Evolutionary conservation across 2,888 invertebrate species (phyloP), one percentile per base, ranked within the genome.

Genomic region (Catonia carolina): DNA sequence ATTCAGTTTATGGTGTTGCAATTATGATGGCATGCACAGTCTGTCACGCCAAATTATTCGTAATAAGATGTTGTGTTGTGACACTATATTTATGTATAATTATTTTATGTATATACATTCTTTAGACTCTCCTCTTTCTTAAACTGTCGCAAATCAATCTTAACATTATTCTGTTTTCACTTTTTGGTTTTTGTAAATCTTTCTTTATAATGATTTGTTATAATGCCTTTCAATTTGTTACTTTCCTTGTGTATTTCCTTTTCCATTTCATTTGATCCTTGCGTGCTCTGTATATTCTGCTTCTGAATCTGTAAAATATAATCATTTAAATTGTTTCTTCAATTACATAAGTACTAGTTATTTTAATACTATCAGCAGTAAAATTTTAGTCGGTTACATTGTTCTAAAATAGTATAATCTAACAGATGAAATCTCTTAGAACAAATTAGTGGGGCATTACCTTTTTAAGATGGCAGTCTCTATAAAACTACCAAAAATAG

Each of bases 41-140:
- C 27, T 45, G 45, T 45, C 45, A 45, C 45, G 45, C 45, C 45
- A 45, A 45, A 27, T 45, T 45, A 45, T 45, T 4, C n/a, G 8
- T 27, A 6, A 47, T 56, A 45, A 47, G 52, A 48, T 55, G 55
- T 55, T 58, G 58, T 58, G 48, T 53, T 56, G 53, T 59, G 47
- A 53, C 53, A 33, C 53, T 41, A 27, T 27, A 27, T 27, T 6
- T 8, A n/a, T n/a, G n/a, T n/a, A n/a, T n/a, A n/a, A n/a, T n/a
- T n/a, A n/a, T n/a, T n/a, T n/a, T n/a, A n/a, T n/a, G n/a, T n/a
- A n/a, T n/a, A n/a, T n/a, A n/a, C n/a, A n/a, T n/a, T n/a, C n/a
- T n/a, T n/a, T 37, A 27, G 31, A 22, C 53, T 37, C 39, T 48
- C 39, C 22, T 48, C 23, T 51, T 41, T 39, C 45, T 20, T 27